A percentile compares a stretch with the other conserved stretches of the same genome.
phyloP scores from a whole-genome alignment of 2,113 vertebrate species.

The Aegotheles bennettii region DNA sequence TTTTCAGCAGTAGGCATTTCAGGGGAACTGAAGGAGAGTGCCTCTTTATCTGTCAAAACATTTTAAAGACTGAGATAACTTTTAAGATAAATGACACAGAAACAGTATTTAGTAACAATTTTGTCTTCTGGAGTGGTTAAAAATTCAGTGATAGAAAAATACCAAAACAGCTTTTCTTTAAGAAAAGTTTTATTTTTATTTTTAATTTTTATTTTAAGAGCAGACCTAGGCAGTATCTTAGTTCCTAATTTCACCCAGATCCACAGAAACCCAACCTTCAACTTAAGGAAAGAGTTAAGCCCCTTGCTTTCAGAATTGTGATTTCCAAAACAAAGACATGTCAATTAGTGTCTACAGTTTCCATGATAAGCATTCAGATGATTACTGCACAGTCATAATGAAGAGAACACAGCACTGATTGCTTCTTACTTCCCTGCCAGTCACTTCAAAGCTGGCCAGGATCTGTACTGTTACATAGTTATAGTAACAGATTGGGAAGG shows the following conservation, averaged over 20 bases:
- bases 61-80: not conserved
- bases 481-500: not conserved
- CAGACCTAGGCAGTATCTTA: not conserved
- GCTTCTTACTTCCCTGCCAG: not conserved
- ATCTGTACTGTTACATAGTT: not conserved
- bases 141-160: not conserved
- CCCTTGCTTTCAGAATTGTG: not conserved
- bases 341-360: not conserved
- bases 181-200: not conserved
- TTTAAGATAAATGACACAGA: not conserved
- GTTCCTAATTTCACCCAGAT: not conserved
- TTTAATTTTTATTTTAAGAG: not conserved
- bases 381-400: not conserved
- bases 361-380: not conserved
- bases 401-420: not conserved
- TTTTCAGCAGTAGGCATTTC: constrained; percentile 80
- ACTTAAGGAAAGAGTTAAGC: not conserved
- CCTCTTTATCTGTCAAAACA: constrained; percentile 77
- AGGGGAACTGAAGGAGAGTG: constrained; percentile 77
- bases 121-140: not conserved
- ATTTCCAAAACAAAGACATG: not conserved
- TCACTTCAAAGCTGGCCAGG: not conserved
- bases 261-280: not conserved
- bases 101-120: not conserved
- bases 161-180: not conserved